Base-by-base conservation (phyloP, 2,797 vertebrate genomes). In the Anableps anableps region DNA sequence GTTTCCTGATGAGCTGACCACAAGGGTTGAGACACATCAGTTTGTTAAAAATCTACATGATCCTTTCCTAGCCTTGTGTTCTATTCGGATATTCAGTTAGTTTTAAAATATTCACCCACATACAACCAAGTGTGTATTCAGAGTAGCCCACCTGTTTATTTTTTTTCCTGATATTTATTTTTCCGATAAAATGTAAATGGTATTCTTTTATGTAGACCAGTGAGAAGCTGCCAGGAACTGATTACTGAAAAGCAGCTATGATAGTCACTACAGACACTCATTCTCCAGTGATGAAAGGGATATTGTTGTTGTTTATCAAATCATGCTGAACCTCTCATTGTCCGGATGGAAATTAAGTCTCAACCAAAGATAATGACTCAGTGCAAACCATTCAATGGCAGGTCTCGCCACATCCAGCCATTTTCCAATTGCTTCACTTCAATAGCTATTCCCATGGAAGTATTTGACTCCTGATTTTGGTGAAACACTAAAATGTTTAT, bases 131-230 rank as follows among this genome's bases (percentile, higher is more conserved):
- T 68, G 21, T 23, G 68, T 71, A 26, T 23, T 71, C 55, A 50
- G 17, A 80, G 29, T 17, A 78, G 60, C 66, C 31, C 78, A 90
- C 55, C 58, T 85, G 76, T 29, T 79, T 43, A 70, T 43, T 72
- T 79, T 78, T 41, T 76, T 47, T 58, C 1, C 31, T 31, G 36
- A 62, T 68, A 70, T 58, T 64, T 51, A 66, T 68, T 70, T 66
- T 48, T 68, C 38, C 51, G 48, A 83, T 80, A 53, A 86, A 84
- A 88, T 86, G 82, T 79, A 76, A 88, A 89, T 88, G 0, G 23
- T 48, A 66, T 89, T 86, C 72, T 80, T 88, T 89, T 87, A 72
- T 89, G 11, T 14, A 14, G 47, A 50, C n/a, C 10, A 21, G 14
- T 31, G 71, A 85, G 58, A 86, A 51, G 74, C 77, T 82, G 80